Conservation (phyloP, 2,888 invertebrate genomes). For the Hoplodrina ambigua region DNA sequence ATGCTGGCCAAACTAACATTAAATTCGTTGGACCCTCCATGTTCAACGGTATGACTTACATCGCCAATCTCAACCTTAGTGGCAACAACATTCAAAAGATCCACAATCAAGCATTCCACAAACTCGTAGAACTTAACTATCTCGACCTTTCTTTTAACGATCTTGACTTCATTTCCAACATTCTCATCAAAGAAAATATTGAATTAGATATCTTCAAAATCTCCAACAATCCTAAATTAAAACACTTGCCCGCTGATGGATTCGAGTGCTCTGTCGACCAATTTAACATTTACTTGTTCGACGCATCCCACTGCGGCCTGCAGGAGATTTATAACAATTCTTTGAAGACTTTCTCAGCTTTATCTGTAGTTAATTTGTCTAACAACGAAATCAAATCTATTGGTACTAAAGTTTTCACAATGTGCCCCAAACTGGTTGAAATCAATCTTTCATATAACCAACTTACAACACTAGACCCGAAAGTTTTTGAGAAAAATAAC, state of each 20-base stretch:
- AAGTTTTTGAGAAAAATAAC: constrained; percentile 92
- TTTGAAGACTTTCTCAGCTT: constrained; percentile 93
- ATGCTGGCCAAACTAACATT: constrained; percentile 93
- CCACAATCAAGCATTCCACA: constrained; percentile 92
- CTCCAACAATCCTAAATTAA: constrained; percentile 93
- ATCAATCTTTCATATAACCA: constrained; percentile 94
- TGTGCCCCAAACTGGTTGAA: constrained; percentile 91
- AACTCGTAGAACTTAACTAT: constrained; percentile 92
- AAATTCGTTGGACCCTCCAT: constrained; percentile 92
- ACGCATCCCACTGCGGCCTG: constrained; percentile 94
- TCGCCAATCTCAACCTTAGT: constrained; percentile 92
- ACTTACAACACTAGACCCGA: constrained; percentile 90
- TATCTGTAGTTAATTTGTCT: constrained; percentile 92
- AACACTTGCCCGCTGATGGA: constrained; percentile 92
- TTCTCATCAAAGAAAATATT: constrained; percentile 93
- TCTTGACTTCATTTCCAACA: constrained; percentile 92
- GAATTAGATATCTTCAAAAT: constrained; percentile 93
- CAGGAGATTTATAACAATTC: constrained; percentile 91
- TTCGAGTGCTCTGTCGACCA: constrained; percentile 91
- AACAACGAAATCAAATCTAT: constrained; percentile 92
- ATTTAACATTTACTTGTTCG: constrained; percentile 92
- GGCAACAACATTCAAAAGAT: constrained; percentile 93
- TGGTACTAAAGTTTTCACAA: constrained; percentile 89
- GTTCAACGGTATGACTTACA: constrained; percentile 91
- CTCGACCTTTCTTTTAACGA: constrained; percentile 94